These are phyloP conservation scores for Tinamus guttatus DNA, from an alignment of 2,113 vertebrate species.

Conservation along the genomic window DNA sequence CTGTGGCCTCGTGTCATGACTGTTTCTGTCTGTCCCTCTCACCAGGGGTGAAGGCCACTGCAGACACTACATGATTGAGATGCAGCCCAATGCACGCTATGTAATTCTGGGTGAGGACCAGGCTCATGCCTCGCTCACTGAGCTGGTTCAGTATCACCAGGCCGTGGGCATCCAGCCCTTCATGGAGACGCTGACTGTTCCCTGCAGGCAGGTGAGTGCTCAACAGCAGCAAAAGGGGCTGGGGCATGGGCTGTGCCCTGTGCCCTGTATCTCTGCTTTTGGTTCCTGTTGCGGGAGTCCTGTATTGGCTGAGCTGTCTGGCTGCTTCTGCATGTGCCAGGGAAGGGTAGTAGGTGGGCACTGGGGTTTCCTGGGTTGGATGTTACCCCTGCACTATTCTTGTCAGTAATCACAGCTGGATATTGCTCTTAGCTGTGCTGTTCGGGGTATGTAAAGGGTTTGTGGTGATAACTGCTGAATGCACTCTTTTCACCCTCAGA, in stretches of 20 bases:
- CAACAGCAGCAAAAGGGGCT: accelerated
- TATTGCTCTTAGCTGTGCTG: accelerated
- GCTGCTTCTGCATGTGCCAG: neutral
- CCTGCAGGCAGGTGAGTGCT: conserved; percentile 74
- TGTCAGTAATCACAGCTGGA: neutral
- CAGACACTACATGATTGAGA: conserved; percentile 81
- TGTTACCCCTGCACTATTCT: neutral
- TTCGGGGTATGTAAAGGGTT: neutral
- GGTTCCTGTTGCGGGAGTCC: accelerated
- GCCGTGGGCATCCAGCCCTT: conserved; percentile 77
- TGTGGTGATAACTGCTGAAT: neutral
- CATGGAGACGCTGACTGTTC: conserved; percentile 73
- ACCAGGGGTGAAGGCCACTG: conserved; percentile 67
- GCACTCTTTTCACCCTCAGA: conserved; percentile 35
- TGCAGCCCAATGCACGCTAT: conserved; percentile 77
- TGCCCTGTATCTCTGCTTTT: neutral
- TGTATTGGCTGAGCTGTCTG: neutral
- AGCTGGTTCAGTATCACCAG: conserved; percentile 75
- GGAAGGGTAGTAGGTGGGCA: neutral
- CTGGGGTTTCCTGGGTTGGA: neutral
- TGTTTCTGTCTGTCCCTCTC: neutral
- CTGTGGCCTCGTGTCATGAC: accelerated
- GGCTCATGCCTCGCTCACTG: conserved; percentile 70
- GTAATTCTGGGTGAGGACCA: conserved; percentile 80
- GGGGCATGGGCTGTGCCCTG: neutral